Base-by-base conservation (phyloP, 1,140 invertebrate species). In the Berghia stephanieae region DNA sequence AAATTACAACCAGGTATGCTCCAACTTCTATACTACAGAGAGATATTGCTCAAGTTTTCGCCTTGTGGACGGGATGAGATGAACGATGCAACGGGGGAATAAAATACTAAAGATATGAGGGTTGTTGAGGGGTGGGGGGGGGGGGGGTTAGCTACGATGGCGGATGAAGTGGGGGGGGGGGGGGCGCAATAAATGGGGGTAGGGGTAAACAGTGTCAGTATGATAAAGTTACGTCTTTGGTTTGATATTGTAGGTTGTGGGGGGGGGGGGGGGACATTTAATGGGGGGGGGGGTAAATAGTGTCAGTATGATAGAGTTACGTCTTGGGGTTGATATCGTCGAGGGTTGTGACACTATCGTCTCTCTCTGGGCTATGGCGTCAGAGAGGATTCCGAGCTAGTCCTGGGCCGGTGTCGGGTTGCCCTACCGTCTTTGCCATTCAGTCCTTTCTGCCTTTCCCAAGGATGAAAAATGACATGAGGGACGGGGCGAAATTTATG, bases 131-230 rank as follows among this genome's bases (percentile, higher is more conserved):
- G n/a, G n/a, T n/a, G n/a, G n/a, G n/a, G n/a, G n/a, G n/a, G n/a
- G n/a, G n/a, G n/a, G n/a, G n/a, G n/a, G n/a, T n/a, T n/a, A n/a
- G n/a, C n/a, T n/a, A n/a, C n/a, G n/a, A n/a, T n/a, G n/a, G n/a
- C n/a, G n/a, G 57, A 60, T 60, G 57, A 60, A n/a, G 34, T 49
- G 46, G 46, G 46, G 46, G 46, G 46, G 46, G 46, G 46, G 10
- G 46, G 46, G n/a, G 46, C n/a, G 46, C 49, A 1, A 21, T 8
- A 21, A 57, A 21, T 27, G 2, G 21, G 0, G 24, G 8, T 57
- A 13, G 31, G n/a, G 21, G 24, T 21, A 57, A 57, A 57, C n/a
- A n/a, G n/a, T n/a, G n/a, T n/a, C n/a, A n/a, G 34, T 57, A n/a
- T 21, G 55, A 57, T 57, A 57, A 57, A n/a, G 55, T 16, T 57